Evolutionary conservation across 2,888 invertebrate species (phyloP).

Genomic region (Aethes cnicana): DNA sequence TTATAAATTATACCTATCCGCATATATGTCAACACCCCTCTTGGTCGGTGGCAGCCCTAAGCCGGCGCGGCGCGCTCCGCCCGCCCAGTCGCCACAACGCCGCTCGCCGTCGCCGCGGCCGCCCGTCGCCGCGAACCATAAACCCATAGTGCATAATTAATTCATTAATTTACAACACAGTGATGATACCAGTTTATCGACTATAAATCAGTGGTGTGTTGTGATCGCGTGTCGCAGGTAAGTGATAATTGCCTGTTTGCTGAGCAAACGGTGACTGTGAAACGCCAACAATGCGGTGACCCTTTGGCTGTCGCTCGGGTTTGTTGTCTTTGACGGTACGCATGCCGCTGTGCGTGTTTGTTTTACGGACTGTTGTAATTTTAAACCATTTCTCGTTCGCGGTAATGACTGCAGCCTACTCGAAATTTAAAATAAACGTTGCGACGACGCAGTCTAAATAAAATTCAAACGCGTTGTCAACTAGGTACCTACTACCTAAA

Average conservation of each 20-base stretch:
- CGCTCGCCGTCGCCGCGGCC: conserved; percentile 62
- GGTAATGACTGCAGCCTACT: too few relatives aligned
- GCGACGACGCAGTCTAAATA: too few relatives aligned
- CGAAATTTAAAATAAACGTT: too few relatives aligned
- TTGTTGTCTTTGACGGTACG: conserved; percentile 59
- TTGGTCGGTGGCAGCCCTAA: conserved; percentile 22
- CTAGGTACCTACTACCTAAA: too few relatives aligned
- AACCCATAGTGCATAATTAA: conserved; percentile 68
- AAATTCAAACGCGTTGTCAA: too few relatives aligned
- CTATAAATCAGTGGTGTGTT: conserved; percentile 78
- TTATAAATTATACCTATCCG: too few relatives aligned
- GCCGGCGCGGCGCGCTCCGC: conserved; percentile 59
- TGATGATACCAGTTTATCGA: conserved; percentile 80
- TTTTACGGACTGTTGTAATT: too few relatives aligned
- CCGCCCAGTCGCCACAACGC: conserved; percentile 65
- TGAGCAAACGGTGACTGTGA: conserved; percentile 59
- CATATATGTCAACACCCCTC: too few relatives aligned
- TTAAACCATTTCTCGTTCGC: too few relatives aligned
- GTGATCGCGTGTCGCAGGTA: conserved; percentile 80
- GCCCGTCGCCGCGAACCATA: conserved; percentile 57
- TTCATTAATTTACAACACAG: conserved; percentile 78
- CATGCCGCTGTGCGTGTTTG: conserved; percentile 11
- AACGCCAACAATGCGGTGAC: conserved; percentile 54
- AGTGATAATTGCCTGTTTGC: conserved; percentile 80
- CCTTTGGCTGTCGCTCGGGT: conserved; percentile 54